Evolutionary conservation across 2,888 invertebrate species (phyloP).

Genomic region (Nemotelus pantherinus): DNA sequence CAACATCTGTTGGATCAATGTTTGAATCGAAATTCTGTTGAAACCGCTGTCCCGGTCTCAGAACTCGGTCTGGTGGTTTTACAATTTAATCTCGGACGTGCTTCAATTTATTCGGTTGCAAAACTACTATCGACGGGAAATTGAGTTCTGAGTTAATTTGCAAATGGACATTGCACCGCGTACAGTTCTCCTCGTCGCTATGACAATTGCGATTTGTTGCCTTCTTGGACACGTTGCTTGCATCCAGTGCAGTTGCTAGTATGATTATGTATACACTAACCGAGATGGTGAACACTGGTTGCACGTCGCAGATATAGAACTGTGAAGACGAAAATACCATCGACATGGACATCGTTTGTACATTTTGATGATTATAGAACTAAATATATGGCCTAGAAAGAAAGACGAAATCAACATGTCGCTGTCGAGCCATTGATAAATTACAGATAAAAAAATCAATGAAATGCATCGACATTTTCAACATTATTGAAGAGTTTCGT

Average conservation of each 20-base stretch:
- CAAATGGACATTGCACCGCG: constrained; percentile 36
- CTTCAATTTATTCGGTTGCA: constrained; percentile 48
- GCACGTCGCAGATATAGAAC: no score
- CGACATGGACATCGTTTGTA: background rate
- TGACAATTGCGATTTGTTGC: constrained; percentile 39
- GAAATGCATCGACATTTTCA: no score
- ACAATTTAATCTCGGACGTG: constrained; percentile 49
- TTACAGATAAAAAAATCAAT: background rate
- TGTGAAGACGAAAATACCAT: background rate
- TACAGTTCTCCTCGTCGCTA: background rate
- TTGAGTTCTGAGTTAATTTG: constrained; percentile 43
- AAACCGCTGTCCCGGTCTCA: constrained; percentile 32
- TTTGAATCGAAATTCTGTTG: constrained; percentile 36
- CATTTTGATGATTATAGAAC: constrained; percentile 1
- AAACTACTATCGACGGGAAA: constrained; percentile 44
- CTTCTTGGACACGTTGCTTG: constrained; percentile 9
- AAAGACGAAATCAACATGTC: background rate
- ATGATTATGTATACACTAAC: background rate
- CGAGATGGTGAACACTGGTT: background rate
- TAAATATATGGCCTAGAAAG: background rate
- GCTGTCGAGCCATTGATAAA: background rate
- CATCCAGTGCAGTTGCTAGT: background rate
- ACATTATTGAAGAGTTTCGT: no score
- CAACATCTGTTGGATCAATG: constrained; percentile 18
- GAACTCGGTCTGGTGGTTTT: constrained; percentile 29